Base-by-base conservation (phyloP, 2,797 vertebrate species). In the Pyrocephalus nanus region DNA sequence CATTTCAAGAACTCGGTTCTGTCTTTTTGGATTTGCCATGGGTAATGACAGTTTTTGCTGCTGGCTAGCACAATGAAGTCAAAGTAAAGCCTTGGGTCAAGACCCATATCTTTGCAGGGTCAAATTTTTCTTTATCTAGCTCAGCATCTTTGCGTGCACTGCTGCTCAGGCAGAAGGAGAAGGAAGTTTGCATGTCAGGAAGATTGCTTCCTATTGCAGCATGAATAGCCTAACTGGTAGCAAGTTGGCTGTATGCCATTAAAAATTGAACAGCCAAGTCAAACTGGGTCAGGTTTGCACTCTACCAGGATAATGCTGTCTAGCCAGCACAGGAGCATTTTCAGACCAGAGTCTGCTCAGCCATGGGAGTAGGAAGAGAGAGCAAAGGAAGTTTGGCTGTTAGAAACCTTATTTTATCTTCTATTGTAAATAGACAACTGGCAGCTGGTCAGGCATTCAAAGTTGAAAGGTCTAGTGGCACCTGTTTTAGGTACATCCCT, bases 141-240 rank as follows among this genome's bases (percentile, higher is more conserved):
- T 77, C 54, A 86, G 60, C 77, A 87, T 93, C 91, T 96, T 94
- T 86, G 94, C 47, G 53, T 78, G 30, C 77, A 76, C 62, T 87
- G 53, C 76, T 96, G 71, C 93, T 96, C 55, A 88, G 92, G 76
- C 92, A 97, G 93, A 92, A 96, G 86, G 91, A 96, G 89, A 94
- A 97, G 97, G 96, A 97, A 97, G 92, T 93, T 96, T 95, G 93
- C 89, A 93, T 97, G 95, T 92, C 96, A 96, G 94, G 92, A 90
- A 96, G 96, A 97, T 97, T 92, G 96, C 96, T 98, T 98, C 97
- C 97, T 98, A 97, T 97, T 97, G 95, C 90, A 95, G 94, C 86
- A 87, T 96, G 97, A 98, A 98, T 96, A 97, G 95, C 96, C 85
- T 54, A 96, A 96, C 92, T 96, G 96, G 97, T 96, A 93, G 96